phyloP scores from a whole-genome alignment of 1,140 invertebrate genomes.

The Platyscapa corneri region DNA sequence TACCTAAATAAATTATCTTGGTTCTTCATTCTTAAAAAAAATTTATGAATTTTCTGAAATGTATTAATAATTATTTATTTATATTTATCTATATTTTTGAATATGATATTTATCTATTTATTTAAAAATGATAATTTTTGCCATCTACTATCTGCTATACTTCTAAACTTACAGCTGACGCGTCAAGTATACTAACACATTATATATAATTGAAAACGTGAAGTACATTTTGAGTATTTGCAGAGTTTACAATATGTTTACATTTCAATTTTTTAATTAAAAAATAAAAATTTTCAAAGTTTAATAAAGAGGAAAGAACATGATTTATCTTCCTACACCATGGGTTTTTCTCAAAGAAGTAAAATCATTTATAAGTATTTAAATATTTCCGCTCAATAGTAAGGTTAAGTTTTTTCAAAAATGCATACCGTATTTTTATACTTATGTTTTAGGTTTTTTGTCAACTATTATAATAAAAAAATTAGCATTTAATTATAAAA shows the following conservation, averaged over 20 bases:
- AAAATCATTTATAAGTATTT: not conserved
- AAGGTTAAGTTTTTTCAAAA: conserved; percentile 39
- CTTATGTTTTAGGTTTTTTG: not conserved
- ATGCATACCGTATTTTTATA: not conserved
- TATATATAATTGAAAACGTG: not conserved
- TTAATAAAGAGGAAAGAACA: conserved; percentile 4
- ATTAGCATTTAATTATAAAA: conserved; percentile 19
- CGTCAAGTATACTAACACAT: conserved; percentile 33
- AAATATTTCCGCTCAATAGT: not conserved
- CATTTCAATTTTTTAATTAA: conserved; percentile 1
- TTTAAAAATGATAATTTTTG: not conserved
- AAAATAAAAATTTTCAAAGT: conserved; percentile 25
- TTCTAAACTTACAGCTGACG: conserved; percentile 24
- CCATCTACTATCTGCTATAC: not conserved
- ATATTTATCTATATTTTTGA: no score
- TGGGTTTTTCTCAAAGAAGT: conserved; percentile 34
- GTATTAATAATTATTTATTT: no score
- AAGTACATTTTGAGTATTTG: not conserved
- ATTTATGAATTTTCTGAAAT: no score
- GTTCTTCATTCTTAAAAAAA: no score
- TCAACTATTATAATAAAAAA: conserved; percentile 6
- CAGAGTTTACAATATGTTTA: conserved; percentile 43
- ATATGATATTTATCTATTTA: not conserved
- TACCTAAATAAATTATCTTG: no score
- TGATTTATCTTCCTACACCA: conserved; percentile 26